Base-by-base conservation (phyloP, 53 echinoderm and acorn worm species). In the Arbacia lixula region DNA sequence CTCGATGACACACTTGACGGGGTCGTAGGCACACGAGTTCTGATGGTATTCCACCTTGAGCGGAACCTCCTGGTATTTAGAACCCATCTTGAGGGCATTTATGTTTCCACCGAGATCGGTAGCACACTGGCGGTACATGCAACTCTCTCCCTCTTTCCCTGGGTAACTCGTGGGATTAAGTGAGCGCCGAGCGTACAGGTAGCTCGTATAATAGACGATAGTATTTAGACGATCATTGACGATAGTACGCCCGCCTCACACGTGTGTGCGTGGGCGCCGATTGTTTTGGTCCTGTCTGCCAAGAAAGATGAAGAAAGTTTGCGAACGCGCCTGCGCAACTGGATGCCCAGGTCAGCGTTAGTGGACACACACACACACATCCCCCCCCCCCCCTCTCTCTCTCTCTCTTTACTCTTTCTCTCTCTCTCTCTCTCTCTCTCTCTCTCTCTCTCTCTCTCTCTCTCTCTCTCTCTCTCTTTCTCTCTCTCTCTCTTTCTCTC, bases 61-160 rank as follows among this genome's bases (percentile, higher is more conserved):
- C 28, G 75, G 75, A 54, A 75, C 75, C 38, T 66, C 66, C 24
- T 38, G 66, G 55, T 75, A 75, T 54, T 75, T 75, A n/a, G 75
- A 53, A 32, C 75, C 75, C 53, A 54, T 75, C 36, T n/a, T n/a
- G n/a, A n/a, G n/a, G n/a, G n/a, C n/a, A n/a, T n/a, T n/a, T n/a
- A n/a, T n/a, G 37, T 20, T 66, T 37, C 38, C 36, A 66, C 66
- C 66, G 2, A 66, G n/a, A 36, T 37, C 36, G 38, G 10, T 22
- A 37, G 20, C 38, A 36, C 10, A 6, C n/a, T 38, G 38, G 20
- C n/a, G 20, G 32, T 24, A 28, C 12, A n/a, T n/a, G n/a, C n/a
- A n/a, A n/a, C n/a, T n/a, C n/a, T n/a, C n/a, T n/a, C n/a, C n/a
- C n/a, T n/a, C n/a, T n/a, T n/a, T n/a, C n/a, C n/a, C n/a, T n/a